phyloP scores from a whole-genome alignment of 2,113 vertebrate species.

The Rissa tridactyla region DNA sequence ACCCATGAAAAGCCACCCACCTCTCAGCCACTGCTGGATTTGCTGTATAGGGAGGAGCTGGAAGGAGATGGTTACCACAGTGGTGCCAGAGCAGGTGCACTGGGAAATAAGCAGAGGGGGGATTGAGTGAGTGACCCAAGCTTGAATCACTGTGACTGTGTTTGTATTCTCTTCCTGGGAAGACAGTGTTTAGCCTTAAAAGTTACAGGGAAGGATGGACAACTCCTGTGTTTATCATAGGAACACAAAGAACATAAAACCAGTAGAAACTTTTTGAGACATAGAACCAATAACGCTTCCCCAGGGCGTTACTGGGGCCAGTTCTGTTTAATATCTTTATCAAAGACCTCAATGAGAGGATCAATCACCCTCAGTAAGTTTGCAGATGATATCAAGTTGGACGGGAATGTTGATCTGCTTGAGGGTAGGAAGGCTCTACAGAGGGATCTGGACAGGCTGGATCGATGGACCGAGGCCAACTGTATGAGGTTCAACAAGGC shows the following conservation, averaged over 20 bases:
- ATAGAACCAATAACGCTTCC: background rate
- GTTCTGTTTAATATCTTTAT: background rate
- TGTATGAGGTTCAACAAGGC: background rate
- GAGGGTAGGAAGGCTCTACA: background rate
- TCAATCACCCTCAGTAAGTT: background rate
- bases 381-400: background rate
- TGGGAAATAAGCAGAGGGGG: background rate
- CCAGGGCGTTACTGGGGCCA: background rate
- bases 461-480: background rate
- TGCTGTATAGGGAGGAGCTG: background rate
- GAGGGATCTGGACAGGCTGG: background rate
- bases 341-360: background rate
- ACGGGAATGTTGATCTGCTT: background rate
- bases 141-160: background rate
- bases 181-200: background rate
- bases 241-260: background rate
- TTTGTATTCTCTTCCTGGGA: background rate
- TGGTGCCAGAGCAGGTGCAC: background rate
- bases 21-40: background rate
- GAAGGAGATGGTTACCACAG: background rate
- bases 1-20: background rate
- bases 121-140: background rate
- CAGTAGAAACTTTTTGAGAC: background rate
- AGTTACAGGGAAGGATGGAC: background rate
- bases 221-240: background rate